Evolutionary conservation across 2,797 vertebrate species (phyloP), one percentile per base, ranked within the genome.

Genomic region (Pelobates cultripes): DNA sequence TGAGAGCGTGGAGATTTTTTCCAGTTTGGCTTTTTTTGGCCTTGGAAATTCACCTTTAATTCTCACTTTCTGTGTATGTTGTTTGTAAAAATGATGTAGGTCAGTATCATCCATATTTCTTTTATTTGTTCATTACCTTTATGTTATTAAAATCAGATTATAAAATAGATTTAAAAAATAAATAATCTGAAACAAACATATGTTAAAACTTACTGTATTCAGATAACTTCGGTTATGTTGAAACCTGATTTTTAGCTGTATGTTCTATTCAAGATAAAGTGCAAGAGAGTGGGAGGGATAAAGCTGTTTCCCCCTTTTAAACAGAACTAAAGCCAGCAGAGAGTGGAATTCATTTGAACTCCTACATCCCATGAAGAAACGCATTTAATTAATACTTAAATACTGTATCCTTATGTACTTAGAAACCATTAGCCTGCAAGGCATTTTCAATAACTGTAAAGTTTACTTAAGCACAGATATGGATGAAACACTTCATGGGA

Each of bases 341-440:
- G 70, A 74, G 60, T 57, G 73, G 63, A 70, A 70, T 70, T 75
- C 70, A 81, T 80, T 40, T 69, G 51, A 70, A 74, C 66, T 47
- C 4, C 12, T 74, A 69, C 51, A 61, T 81, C 73, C 68, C 67
- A 76, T 40, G 53, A 71, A 73, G 42, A 42, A 57, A 78, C 43
- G 53, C 41, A 78, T 60, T 28, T 83, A 83, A 83, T 83, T 83
- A 74, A 73, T 51, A 57, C 14, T 69, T 78, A 77, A 72, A 64
- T 40, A 78, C 43, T 51, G 61, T 44, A 64, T 81, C 53, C 64
- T 55, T 64, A 76, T 57, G 28, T 17, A 81, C 42, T 57, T 41
- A 28, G 28, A 28, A 28, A 28, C 28, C 61, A 73, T 68, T 57
- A 69, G 43, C 70, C 76, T 69, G 43, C 15, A 74, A 60, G 70